Evolutionary conservation across 2,888 invertebrate species (phyloP), one percentile per base, ranked within the genome.

Genomic region (Girardia tigrina): DNA sequence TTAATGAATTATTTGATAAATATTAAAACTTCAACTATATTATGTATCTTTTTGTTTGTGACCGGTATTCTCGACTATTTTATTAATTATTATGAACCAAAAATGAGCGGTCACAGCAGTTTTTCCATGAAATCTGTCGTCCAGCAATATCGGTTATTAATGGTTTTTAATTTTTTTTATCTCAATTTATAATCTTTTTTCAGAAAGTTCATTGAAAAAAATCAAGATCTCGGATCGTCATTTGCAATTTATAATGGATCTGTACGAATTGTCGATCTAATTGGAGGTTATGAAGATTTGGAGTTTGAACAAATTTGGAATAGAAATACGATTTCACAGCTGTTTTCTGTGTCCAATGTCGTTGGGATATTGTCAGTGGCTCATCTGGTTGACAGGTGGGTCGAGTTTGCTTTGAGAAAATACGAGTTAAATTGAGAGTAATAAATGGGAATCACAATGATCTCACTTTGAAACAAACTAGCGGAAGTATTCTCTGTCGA

Each of bases 241-340:
- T 56, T 56, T 56, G 56, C 56, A 20, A n/a, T 56, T 4, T 56
- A 56, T n/a, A 56, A 56, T 56, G 56, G 56, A 4, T 56, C 56
- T 4, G 23, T n/a, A 8, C n/a, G n/a, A 56, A 56, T 56, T 20
- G 6, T 56, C n/a, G 56, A 56, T 16, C 23, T 56, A 16, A 23
- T 56, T n/a, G 56, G 56, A 6, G 56, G 56, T 4, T 56, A 56
- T 56, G 56, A 56, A 56, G 56, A 56, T 16, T 16, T 56, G n/a
- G 56, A 56, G 23, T 56, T 56, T 56, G 56, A 56, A 56, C 20
- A 56, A 56, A 4, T n/a, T n/a, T 56, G 56, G 56, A 56, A 56
- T 56, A 56, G 56, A 56, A 56, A 56, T 56, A 56, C 56, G 6
- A 23, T 56, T 56, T 12, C 56, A 56, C 56, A 56, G 23, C n/a